A percentile compares a stretch with the other conserved stretches of the same genome.
phyloP scores from a whole-genome alignment of 2,797 vertebrate genomes.

The Propithecus perrieri region DNA sequence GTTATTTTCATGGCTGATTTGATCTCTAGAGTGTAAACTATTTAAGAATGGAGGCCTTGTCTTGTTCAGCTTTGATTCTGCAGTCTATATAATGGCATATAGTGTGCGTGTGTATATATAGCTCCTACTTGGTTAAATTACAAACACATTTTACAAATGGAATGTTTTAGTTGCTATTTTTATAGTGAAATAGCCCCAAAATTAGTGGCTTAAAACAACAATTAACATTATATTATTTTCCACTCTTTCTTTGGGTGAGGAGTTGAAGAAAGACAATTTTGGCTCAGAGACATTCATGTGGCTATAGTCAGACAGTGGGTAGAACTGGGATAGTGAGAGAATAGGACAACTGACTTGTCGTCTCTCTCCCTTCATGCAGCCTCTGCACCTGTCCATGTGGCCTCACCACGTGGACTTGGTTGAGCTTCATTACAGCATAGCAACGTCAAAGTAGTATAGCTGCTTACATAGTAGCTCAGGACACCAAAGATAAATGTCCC shows the following conservation, averaged over 20 bases:
- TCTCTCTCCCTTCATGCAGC: not conserved
- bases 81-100: not conserved
- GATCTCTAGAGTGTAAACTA: no score
- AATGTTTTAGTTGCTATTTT: not conserved
- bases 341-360: not conserved
- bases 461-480: not conserved
- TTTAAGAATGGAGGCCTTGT: not conserved
- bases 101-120: not conserved
- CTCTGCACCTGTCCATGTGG: not conserved
- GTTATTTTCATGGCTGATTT: not conserved
- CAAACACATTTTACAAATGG: not conserved
- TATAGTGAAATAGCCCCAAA: not conserved
- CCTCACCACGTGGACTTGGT: fast-evolving
- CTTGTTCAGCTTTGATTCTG: not conserved
- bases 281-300: not conserved
- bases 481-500: not conserved
- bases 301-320: not conserved
- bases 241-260: not conserved
- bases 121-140: not conserved
- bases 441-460: not conserved
- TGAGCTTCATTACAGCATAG: not conserved
- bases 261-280: not conserved
- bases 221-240: not conserved
- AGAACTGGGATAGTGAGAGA: not conserved
- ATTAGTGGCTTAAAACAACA: not conserved